Percentiles rank a stretch among this genome's conserved stretches.
Evolutionary conservation across 2,888 invertebrate genomes (phyloP).

Genomic region (Leptinotarsa juncta): DNA sequence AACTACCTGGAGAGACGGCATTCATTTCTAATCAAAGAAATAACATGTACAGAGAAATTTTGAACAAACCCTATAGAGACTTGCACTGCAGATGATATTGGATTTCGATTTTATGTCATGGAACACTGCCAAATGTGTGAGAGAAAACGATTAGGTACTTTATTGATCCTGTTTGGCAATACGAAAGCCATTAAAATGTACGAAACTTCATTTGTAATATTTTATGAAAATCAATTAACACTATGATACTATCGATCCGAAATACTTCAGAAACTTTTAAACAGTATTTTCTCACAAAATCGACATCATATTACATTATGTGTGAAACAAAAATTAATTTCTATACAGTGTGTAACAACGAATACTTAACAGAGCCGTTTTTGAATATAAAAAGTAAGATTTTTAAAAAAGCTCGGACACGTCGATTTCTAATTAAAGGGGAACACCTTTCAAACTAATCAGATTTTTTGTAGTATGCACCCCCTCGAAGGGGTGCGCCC

Average conservation of each 20-base stretch:
- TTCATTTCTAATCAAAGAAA: too few species aligned
- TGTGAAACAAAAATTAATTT: too few species aligned
- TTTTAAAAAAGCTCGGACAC: too few species aligned
- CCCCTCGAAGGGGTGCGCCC: too few species aligned
- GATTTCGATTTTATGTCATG: neutral
- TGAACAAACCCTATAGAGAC: slow-evolving; percentile 3
- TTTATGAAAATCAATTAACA: slow-evolving; percentile 16
- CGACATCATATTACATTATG: neutral
- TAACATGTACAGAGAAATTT: neutral
- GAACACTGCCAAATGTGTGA: slow-evolving; percentile 7
- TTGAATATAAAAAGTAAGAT: too few species aligned
- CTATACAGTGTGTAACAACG: too few species aligned
- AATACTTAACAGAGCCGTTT: too few species aligned
- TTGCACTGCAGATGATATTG: slow-evolving; percentile 6
- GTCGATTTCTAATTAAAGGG: too few species aligned
- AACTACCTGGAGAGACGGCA: too few species aligned
- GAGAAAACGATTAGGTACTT: slow-evolving; percentile 1
- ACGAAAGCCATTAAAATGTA: neutral
- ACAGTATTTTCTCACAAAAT: neutral
- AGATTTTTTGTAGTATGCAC: too few species aligned
- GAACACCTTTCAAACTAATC: too few species aligned
- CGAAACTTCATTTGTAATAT: slow-evolving; percentile 13
- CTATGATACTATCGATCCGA: neutral
- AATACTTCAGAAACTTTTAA: neutral
- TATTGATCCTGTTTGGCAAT: slow-evolving; percentile 12